phyloP scores from a whole-genome alignment of 2,888 invertebrate species.

The Scrobipalpa atriplicella region DNA sequence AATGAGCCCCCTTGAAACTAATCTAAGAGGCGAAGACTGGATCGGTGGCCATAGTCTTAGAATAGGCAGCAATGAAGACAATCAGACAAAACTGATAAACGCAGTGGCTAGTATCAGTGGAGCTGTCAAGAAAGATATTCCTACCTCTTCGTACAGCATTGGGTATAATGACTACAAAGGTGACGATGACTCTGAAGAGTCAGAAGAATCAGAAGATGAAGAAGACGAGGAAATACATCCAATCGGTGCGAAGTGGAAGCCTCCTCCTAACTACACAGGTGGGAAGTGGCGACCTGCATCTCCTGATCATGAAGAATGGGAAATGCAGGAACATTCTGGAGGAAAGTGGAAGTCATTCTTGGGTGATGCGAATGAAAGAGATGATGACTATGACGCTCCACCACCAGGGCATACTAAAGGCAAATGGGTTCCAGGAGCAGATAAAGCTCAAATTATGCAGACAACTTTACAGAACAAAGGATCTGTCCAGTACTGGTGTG shows the following conservation, averaged over 20 bases:
- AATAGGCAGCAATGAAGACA: conserved; percentile 80
- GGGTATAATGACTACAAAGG: conserved; percentile 70
- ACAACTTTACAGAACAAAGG: conserved; percentile 77
- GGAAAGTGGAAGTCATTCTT: conserved; percentile 85
- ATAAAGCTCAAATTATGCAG: conserved; percentile 80
- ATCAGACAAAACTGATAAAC: conserved; percentile 84
- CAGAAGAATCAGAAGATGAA: conserved; percentile 83
- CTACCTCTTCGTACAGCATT: conserved; percentile 62
- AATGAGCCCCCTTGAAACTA: conserved; percentile 70
- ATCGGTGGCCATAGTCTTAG: conserved; percentile 83
- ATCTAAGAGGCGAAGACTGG: conserved; percentile 83
- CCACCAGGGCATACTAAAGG: conserved; percentile 89
- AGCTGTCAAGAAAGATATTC: conserved; percentile 77
- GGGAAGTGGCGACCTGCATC: conserved; percentile 76
- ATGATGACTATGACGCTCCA: conserved; percentile 82
- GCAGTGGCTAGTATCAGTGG: conserved; percentile 85
- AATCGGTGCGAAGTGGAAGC: conserved; percentile 90
- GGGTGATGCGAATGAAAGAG: conserved; percentile 64
- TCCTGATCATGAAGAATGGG: conserved; percentile 82
- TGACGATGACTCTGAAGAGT: conserved; percentile 78
- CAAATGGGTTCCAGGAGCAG: conserved; percentile 91
- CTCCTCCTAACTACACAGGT: conserved; percentile 78
- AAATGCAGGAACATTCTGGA: conserved; percentile 81
- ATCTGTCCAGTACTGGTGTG: conserved; percentile 89
- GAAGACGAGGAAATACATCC: conserved; percentile 74